Conservation (phyloP, 2,888 invertebrate genomes). For the Hetaerina titia region DNA sequence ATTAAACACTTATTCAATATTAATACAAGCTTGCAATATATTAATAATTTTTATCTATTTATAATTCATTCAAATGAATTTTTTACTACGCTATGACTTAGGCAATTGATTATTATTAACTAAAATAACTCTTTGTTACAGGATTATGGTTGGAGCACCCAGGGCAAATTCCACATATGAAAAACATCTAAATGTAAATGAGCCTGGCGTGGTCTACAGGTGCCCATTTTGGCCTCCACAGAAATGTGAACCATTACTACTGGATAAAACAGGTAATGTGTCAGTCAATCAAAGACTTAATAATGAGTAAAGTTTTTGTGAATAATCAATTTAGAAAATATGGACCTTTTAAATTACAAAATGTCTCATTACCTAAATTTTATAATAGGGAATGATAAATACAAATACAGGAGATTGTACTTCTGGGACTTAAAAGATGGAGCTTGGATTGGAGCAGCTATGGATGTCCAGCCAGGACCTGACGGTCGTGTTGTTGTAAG, state of each 20-base stretch:
- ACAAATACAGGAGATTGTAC: neutral
- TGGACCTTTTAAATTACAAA: neutral
- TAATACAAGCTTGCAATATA: too few species aligned
- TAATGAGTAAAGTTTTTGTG: too few species aligned
- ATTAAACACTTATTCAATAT: too few species aligned
- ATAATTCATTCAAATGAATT: neutral
- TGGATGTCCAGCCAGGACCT: slow-evolving; percentile 77
- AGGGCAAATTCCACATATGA: neutral
- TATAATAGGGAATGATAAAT: neutral
- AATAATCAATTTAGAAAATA: too few species aligned
- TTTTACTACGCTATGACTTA: neutral
- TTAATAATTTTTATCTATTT: too few species aligned
- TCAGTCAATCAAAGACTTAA: too few species aligned
- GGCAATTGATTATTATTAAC: neutral
- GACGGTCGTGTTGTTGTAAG: slow-evolving; percentile 76
- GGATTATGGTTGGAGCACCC: slow-evolving; percentile 23
- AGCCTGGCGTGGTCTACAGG: neutral
- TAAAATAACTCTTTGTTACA: neutral
- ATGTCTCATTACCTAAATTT: neutral
- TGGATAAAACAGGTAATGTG: neutral
- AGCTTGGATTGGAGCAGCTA: slow-evolving; percentile 79
- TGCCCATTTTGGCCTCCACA: neutral
- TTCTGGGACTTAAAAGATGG: slow-evolving; percentile 74
- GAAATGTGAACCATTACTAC: neutral
- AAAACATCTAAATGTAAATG: neutral